phyloP scores from a whole-genome alignment of 2,113 vertebrate genomes.

The Orycteropus afer region DNA sequence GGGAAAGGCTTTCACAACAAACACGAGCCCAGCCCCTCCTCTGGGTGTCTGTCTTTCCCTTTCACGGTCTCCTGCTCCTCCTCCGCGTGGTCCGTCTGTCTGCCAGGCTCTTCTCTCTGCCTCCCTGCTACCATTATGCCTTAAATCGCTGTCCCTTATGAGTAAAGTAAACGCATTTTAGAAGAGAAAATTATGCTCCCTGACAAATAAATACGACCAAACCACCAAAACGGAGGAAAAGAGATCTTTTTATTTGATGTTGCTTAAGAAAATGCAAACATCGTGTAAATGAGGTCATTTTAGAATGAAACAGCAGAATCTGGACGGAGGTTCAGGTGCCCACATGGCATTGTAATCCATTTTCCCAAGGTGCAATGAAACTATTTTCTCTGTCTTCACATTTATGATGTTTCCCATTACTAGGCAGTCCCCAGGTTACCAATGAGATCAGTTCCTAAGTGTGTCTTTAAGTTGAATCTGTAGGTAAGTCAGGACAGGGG shows the following conservation, averaged over 20 bases:
- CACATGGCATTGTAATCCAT: fast-evolving
- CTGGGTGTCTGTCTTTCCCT: neutral
- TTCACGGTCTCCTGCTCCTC: neutral
- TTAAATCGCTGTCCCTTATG: neutral
- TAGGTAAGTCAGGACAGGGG: too few relatives aligned
- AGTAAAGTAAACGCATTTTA: too few relatives aligned
- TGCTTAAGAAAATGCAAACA: neutral
- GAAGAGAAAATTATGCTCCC: neutral
- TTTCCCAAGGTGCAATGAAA: neutral
- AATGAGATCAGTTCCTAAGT: too few relatives aligned
- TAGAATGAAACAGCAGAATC: neutral
- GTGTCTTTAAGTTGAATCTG: too few relatives aligned
- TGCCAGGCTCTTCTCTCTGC: neutral
- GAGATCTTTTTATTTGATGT: neutral
- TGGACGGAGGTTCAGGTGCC: neutral
- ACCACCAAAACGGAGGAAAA: neutral
- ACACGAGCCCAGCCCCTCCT: neutral
- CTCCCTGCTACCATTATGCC: fast-evolving
- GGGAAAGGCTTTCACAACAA: neutral
- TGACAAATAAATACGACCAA: neutral
- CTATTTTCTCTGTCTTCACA: neutral
- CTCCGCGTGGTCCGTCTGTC: neutral
- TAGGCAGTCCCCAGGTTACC: too few relatives aligned
- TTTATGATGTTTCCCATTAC: neutral
- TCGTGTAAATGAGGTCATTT: neutral